Percentiles rank a stretch among this genome's conserved stretches.
Evolutionary conservation across 2,113 vertebrate species (phyloP).

Genomic region (Prunella fulvescens): DNA sequence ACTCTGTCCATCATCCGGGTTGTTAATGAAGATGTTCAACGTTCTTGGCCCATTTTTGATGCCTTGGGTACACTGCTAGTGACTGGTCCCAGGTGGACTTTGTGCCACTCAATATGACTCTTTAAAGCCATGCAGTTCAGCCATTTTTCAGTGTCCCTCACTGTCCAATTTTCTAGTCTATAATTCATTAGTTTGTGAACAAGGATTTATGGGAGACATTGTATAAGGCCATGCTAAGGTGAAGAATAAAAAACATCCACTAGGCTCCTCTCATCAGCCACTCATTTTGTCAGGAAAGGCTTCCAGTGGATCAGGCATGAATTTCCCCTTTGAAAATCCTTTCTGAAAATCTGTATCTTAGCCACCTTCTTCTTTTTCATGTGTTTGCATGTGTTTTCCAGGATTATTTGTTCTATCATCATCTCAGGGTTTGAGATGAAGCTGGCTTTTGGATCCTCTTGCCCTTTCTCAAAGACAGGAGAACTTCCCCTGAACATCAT

Average conservation of each 20-base stretch:
- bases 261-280: background rate
- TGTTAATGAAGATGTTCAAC: background rate
- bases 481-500: background rate
- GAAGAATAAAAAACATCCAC: background rate
- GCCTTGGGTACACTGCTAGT: fast-evolving
- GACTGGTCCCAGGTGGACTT: background rate
- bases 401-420: background rate
- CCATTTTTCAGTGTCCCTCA: background rate
- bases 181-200: background rate
- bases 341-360: background rate
- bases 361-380: background rate
- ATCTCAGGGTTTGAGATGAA: background rate
- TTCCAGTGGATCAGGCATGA: background rate
- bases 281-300: background rate
- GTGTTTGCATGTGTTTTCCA: background rate
- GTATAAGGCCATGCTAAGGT: background rate
- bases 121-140: background rate
- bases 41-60: background rate
- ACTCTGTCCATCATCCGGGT: background rate
- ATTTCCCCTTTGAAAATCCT: background rate
- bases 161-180: background rate
- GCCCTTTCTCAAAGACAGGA: background rate
- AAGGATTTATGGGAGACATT: background rate
- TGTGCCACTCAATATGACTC: background rate
- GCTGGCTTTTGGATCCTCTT: background rate